Base-by-base conservation (phyloP, 2,888 invertebrate genomes). In the Myopa testacea region DNA sequence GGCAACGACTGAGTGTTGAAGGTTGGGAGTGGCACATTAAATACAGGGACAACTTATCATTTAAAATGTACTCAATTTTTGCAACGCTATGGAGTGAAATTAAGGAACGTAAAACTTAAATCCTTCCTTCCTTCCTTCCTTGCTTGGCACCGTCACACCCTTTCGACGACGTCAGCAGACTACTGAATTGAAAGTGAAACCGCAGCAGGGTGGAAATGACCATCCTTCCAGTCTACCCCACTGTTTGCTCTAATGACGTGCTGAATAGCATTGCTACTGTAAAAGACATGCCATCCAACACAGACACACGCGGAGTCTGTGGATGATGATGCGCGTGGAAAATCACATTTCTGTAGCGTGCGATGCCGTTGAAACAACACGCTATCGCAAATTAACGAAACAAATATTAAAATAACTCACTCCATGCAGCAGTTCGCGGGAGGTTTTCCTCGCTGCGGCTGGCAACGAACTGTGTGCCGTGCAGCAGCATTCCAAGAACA, bases 151-250 rank as follows among this genome's bases (percentile, higher is more conserved):
- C 58, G 67, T 75, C 75, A 68, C 75, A 75, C 75, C 75, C 75
- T 75, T 75, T 67, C 19, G 37, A 5, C 4, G 50, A 74, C n/a
- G 63, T 38, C 45, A 19, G 19, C 40, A 45, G 16, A 60, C 60
- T n/a, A 60, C 38, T 34, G 37, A 68, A 65, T 60, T 26, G 45
- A 75, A 75, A 75, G 75, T 69, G 60, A 69, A 75, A 75, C 45
- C 68, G 40, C 40, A 45, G 34, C 62, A 69, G 75, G 75, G 75
- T 75, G 38, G 75, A 60, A 75, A 19, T 10, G 52, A 38, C 65
- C 6, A 38, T 38, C 37, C 12, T 5, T 16, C 14, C 65, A 4
- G 65, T 65, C 37, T 65, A 65, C 65, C 38, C 65, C 37, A 65
- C 65, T 10, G 65, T 10, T 38, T 38, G 8, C 55, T 37, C 65